These are phyloP conservation scores for Emydocephalus ijimae DNA, from an alignment of 2,113 vertebrate genomes.

Conservation along the genomic window DNA sequence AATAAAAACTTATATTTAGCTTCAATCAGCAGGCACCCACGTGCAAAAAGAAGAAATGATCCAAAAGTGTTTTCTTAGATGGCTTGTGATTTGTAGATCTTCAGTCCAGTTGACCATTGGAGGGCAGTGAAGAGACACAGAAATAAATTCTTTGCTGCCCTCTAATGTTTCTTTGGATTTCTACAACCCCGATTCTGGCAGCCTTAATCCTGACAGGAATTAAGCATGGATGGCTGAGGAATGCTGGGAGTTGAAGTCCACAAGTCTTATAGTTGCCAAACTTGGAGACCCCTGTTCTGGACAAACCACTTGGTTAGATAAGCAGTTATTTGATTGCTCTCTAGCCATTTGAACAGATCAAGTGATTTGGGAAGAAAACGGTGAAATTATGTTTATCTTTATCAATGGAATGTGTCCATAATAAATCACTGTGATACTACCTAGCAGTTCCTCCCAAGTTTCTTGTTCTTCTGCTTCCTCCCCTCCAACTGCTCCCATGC, in stretches of 20 bases:
- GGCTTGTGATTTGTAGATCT: neutral
- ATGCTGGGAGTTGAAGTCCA: neutral
- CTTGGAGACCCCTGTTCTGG: neutral
- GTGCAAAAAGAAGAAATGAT: neutral
- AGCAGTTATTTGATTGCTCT: neutral
- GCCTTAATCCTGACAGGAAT: neutral
- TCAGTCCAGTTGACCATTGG: neutral
- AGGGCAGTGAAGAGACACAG: neutral
- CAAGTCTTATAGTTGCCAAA: neutral
- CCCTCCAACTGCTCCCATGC: neutral
- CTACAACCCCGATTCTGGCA: neutral
- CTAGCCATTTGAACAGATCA: neutral
- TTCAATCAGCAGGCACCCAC: neutral
- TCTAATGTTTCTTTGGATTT: neutral
- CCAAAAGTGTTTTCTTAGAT: neutral
- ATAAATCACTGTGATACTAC: neutral
- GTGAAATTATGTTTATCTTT: neutral
- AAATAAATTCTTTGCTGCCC: neutral
- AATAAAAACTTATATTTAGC: neutral
- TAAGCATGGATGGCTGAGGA: neutral
- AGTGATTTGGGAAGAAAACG: neutral
- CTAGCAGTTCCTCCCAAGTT: neutral
- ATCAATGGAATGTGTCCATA: neutral
- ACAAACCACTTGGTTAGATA: neutral
- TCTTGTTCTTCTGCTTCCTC: neutral